These are phyloP conservation scores for Amazona ochrocephala DNA, from an alignment of 2,797 vertebrate species.

Conservation along the genomic window DNA sequence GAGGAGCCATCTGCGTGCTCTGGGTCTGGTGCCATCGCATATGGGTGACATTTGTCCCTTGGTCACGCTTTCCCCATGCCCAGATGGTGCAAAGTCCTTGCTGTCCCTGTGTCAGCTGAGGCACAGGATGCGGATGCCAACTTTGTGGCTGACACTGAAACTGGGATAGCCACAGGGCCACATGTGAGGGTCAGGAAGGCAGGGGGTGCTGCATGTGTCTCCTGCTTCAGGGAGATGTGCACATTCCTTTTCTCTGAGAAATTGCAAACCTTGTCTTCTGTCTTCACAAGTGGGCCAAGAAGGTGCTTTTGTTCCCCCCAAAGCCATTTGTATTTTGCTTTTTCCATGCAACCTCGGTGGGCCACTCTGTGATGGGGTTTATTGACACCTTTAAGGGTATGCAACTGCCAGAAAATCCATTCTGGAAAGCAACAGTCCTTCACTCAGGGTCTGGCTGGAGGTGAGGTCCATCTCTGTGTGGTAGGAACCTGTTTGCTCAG, in stretches of 20 bases:
- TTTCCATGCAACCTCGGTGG: neutral
- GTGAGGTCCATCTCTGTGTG: neutral
- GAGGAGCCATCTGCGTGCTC: neutral
- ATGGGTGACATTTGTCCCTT: neutral
- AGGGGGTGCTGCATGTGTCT: neutral
- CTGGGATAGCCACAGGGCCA: rapidly evolving
- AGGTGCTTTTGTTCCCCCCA: neutral
- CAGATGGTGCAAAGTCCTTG: conserved; percentile 25
- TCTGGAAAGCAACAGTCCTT: neutral
- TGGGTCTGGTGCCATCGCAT: neutral
- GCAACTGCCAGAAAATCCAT: neutral
- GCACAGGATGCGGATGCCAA: neutral
- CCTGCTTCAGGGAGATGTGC: neutral
- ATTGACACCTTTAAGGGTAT: neutral
- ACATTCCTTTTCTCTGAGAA: neutral
- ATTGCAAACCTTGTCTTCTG: neutral
- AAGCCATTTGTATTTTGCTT: neutral
- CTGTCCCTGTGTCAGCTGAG: conserved; percentile 35
- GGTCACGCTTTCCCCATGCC: neutral
- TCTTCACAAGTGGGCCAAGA: neutral
- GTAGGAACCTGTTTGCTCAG: neutral
- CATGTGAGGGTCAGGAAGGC: rapidly evolving
- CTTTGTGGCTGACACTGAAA: rapidly evolving
- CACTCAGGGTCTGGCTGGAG: neutral
- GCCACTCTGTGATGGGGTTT: neutral